Conservation (phyloP, 2,113 vertebrate species). For the Oncorhynchus kisutch region DNA sequence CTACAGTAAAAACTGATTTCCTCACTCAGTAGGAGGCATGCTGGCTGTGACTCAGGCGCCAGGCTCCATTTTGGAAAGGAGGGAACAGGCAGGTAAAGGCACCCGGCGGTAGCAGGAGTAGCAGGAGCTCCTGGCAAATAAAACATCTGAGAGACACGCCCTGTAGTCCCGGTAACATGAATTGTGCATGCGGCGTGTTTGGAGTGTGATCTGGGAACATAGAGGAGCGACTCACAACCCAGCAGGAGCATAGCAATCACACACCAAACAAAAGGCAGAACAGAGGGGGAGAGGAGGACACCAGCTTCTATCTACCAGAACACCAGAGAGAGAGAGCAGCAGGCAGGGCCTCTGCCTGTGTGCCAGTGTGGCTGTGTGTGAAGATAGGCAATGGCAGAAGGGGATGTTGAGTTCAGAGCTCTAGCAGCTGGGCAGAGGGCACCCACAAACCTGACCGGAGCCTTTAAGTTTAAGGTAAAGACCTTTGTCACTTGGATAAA, state of each 20-base stretch:
- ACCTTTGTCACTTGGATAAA: background rate
- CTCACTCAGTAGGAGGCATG: background rate
- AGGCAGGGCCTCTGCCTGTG: background rate
- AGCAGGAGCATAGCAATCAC: background rate
- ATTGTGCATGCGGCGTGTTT: background rate
- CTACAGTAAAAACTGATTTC: background rate
- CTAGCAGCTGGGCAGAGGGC: background rate
- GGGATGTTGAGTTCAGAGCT: background rate
- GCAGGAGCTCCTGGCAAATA: background rate
- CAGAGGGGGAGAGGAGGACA: background rate
- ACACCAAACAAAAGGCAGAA: background rate
- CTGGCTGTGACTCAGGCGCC: background rate
- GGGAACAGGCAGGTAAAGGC: background rate
- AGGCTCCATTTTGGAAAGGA: background rate
- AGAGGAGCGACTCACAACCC: background rate
- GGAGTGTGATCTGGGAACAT: background rate
- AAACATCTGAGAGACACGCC: background rate
- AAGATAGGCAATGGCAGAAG: background rate
- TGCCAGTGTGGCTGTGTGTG: background rate
- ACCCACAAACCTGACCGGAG: background rate
- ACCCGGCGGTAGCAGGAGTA: background rate
- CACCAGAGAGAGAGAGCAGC: background rate
- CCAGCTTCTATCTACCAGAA: background rate
- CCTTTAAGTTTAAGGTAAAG: background rate
- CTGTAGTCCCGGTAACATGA: background rate